phyloP scores from a whole-genome alignment of 2,113 vertebrate genomes.

The Typhlomys cinereus region DNA sequence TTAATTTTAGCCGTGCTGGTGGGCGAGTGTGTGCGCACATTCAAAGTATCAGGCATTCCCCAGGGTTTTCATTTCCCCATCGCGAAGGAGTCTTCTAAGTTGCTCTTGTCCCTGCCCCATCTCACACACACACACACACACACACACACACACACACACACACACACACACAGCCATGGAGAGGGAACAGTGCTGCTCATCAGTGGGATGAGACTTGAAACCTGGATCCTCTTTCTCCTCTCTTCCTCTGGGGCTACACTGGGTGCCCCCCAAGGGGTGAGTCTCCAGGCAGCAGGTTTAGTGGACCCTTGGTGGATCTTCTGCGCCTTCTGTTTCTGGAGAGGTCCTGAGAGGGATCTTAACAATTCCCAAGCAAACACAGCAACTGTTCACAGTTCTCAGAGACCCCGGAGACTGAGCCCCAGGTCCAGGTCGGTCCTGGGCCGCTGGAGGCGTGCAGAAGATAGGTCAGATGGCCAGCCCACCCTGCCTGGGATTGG shows the following conservation, averaged over 20 bases:
- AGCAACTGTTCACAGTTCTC: too few species aligned
- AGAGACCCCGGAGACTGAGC: too few species aligned
- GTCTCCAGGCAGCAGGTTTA: not conserved
- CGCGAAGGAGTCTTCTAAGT: not conserved
- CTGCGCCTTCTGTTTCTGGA: too few species aligned
- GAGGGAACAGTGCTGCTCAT: too few species aligned
- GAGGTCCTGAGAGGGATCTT: accelerated
- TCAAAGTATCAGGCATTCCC: not conserved
- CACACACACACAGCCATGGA: not conserved
- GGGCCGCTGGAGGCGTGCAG: accelerated
- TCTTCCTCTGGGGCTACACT: not conserved
- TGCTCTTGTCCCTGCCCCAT: not conserved
- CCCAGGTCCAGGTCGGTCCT: not conserved
- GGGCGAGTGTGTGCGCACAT: not conserved
- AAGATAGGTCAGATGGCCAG: not conserved
- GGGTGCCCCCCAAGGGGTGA: too few species aligned
- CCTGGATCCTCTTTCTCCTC: not conserved
- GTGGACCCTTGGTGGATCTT: too few species aligned
- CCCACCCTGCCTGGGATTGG: too few species aligned
- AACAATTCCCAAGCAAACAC: too few species aligned
- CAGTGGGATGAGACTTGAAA: accelerated
- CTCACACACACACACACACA: too few species aligned
- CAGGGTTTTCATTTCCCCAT: not conserved
- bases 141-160: too few species aligned
- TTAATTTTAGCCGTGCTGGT: not conserved